These are phyloP conservation scores for Sthenelais limicola DNA, from an alignment of 2,888 invertebrate genomes.

Conservation along the genomic window DNA sequence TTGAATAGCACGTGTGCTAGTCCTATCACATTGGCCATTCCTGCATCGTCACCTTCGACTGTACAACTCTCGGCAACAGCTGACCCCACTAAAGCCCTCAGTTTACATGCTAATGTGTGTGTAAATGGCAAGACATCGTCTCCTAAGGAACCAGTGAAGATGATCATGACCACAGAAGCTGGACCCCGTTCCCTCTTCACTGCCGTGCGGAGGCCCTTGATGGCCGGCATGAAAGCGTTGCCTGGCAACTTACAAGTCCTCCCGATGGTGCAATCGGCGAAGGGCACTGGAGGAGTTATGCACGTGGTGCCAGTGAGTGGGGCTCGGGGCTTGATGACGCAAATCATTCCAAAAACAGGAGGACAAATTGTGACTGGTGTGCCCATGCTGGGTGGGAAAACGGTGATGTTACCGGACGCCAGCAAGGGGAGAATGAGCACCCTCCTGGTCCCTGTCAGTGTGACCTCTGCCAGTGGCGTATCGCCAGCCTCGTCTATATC, in stretches of 20 bases:
- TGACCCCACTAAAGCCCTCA: too few species aligned
- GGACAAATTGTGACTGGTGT: constrained; percentile 19
- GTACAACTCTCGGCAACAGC: too few species aligned
- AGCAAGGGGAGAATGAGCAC: constrained; percentile 26
- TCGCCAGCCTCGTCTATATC: constrained; percentile 3
- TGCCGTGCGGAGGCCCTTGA: constrained; percentile 6
- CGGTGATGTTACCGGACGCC: constrained; percentile 7
- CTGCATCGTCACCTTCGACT: neutral
- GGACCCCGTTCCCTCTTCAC: constrained; percentile 3
- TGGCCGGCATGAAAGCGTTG: constrained; percentile 18
- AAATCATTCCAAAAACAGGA: constrained; percentile 27
- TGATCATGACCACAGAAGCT: constrained; percentile 17
- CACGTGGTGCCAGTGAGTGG: constrained; percentile 25
- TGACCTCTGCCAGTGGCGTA: neutral
- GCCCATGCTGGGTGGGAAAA: constrained; percentile 17
- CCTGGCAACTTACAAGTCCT: constrained; percentile 24
- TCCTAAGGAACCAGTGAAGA: neutral
- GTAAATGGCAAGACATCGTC: neutral
- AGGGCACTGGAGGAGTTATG: constrained; percentile 5
- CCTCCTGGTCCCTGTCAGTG: constrained; percentile 25
- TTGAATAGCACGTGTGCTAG: neutral
- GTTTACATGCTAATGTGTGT: neutral
- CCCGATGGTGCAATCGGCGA: constrained; percentile 14
- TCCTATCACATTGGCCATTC: neutral
- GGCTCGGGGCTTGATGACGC: constrained; percentile 19